Evolutionary conservation across 1,140 invertebrate species (phyloP).

Genomic region (Atopsyche davidsoni): DNA sequence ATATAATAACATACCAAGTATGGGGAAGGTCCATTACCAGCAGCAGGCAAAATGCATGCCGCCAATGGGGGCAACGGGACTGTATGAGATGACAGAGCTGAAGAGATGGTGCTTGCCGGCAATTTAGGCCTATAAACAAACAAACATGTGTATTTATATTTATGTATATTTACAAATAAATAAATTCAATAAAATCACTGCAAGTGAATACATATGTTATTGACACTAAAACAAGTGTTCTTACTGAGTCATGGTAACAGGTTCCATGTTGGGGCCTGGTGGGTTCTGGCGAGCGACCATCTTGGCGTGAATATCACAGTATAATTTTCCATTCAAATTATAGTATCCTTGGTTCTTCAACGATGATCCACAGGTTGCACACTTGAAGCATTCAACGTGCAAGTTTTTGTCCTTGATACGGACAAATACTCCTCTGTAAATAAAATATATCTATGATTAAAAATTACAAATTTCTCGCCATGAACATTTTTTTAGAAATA

Average conservation of each 20-base stretch:
- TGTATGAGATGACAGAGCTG: conserved; percentile 50
- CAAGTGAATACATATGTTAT: no score
- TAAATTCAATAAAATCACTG: no score
- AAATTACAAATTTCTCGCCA: no score
- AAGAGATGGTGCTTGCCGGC: conserved; percentile 59
- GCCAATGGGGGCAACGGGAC: conserved; percentile 48
- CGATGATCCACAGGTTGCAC: conserved; percentile 88
- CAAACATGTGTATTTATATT: conserved; percentile 1
- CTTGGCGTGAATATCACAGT: conserved; percentile 93
- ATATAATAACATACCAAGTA: conserved; percentile 45
- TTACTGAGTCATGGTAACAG: conserved; percentile 76
- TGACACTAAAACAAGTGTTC: conserved; percentile 46
- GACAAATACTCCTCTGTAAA: conserved; percentile 85
- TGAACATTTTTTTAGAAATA: no score
- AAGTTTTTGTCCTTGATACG: conserved; percentile 93
- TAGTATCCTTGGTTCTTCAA: conserved; percentile 95
- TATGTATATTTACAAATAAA: not conserved
- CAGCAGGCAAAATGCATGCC: conserved; percentile 27
- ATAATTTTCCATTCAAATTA: conserved; percentile 92
- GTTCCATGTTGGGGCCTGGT: conserved; percentile 66
- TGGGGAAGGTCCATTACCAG: conserved; percentile 28
- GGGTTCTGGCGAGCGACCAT: conserved; percentile 78
- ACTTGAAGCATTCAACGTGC: conserved; percentile 96
- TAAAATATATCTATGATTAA: conserved; percentile 15
- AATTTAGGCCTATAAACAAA: conserved; percentile 51